Conservation (phyloP, 1,140 invertebrate species). For the Pseudomyrmex concolor region DNA sequence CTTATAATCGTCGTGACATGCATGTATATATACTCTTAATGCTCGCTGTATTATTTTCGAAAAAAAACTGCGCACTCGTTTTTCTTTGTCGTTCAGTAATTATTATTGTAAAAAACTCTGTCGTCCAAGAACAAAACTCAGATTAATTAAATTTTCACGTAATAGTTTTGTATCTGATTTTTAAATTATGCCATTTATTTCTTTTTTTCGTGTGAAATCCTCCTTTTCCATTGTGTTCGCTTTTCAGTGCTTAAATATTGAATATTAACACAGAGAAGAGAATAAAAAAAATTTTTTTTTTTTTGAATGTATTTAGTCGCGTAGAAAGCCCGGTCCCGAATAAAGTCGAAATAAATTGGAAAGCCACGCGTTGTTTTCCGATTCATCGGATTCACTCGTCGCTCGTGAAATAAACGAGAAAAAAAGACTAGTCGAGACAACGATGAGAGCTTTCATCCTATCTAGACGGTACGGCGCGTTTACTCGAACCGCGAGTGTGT, state of each 20-base stretch:
- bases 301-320: slow-evolving; percentile 29
- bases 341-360: slow-evolving; percentile 34
- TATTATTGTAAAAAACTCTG: neutral
- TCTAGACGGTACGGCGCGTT: slow-evolving; percentile 16
- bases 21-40: neutral
- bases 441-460: slow-evolving; percentile 21
- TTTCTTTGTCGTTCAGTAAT: too few relatives aligned
- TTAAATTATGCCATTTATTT: too few relatives aligned
- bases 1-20: neutral
- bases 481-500: slow-evolving; percentile 40
- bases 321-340: neutral
- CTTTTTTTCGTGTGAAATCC: too few relatives aligned
- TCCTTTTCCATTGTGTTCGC: too few relatives aligned
- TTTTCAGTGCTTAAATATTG: neutral
- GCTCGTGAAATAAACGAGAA: slow-evolving; percentile 23
- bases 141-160: neutral
- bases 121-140: neutral
- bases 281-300: neutral
- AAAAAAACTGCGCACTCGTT: neutral
- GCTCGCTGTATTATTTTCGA: neutral
- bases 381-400: slow-evolving; percentile 45
- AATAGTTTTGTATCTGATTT: too few relatives aligned
- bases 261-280: neutral
- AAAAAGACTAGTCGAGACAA: slow-evolving; percentile 9
- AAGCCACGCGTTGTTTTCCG: slow-evolving; percentile 11